Base-by-base conservation (phyloP, 2,888 invertebrate genomes). In the Hydriomena furcata region DNA sequence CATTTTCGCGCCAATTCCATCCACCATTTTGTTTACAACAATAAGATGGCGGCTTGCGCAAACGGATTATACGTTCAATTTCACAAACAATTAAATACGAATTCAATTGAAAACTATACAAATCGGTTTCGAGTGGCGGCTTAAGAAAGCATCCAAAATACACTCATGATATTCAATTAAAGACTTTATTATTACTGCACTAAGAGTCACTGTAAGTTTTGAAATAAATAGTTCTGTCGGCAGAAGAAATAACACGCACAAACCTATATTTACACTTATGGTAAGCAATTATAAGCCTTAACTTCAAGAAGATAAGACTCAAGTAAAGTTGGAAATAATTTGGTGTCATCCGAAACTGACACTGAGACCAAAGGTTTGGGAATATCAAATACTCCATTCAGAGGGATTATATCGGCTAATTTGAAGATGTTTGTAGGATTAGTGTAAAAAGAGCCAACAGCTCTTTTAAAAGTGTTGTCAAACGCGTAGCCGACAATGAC, bases 61-160 rank as follows among this genome's bases (percentile, higher is more conserved):
- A 65, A 73, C 76, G 64, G 80, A 79, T 82, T 76, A 83, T 72
- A 72, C 82, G 65, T 69, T 72, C 76, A 81, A 82, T 84, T 84
- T 79, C 69, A 67, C 72, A 72, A 72, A 68, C 73, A 74, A 74
- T 76, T 73, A 75, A 69, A 73, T 72, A 66, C 67, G 63, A 69
- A 61, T 65, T 66, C 60, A 62, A 56, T 58, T 68, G 59, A 68
- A 74, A 73, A 71, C 79, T 69, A 65, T 73, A 65, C 60, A 74
- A 80, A 70, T 73, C 81, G 76, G 83, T 74, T 63, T 68, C 63
- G 66, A 79, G 72, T 73, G 76, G 63, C 71, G 71, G 73, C 60
- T 35, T 62, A 69, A 38, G 38, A 52, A 52, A 43, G 38, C 36
- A 11, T 5, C 2, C 6, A 47, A 5, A 3, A 11, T 1, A 34